Base-by-base conservation (phyloP, 2,113 vertebrate species). In the Clinocottus analis region DNA sequence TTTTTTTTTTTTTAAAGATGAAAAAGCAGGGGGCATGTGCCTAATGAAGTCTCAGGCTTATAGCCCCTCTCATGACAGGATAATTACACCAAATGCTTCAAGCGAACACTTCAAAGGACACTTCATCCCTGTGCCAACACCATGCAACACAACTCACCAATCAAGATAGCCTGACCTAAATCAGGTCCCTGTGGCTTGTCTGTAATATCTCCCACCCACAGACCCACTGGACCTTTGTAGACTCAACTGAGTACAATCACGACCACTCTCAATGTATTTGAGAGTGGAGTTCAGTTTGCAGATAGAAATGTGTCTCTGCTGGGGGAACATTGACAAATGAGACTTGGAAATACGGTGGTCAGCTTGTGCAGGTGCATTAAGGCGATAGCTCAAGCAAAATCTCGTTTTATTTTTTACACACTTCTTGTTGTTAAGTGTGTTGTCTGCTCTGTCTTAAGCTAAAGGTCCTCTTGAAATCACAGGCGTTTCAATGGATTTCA, bases 71-170 rank as follows among this genome's bases (percentile, higher is more conserved):
- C 91, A 86, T 90, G 90, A 94, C 92, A 92, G 89, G 85, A 90
- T 94, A 94, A 95, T 94, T 94, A 94, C 87, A 82, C 65, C 89
- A 88, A 92, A 92, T 86, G 88, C 92, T 93, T 89, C 77, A 80
- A 91, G 86, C 82, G 43, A 91, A 89, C 89, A 92, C 93, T 94
- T 95, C 94, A 94, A 94, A 94, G 87, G 84, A 87, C 80, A 89
- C 87, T 93, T 93, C 87, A 91, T 90, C 87, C 85, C 64, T 53
- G 80, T 84, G 89, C 91, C 87, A 81, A 84, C 83, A 76, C 85
- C 62, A 77, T 49, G 82, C 84, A 85, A 91, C 78, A 75, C 87
- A 81, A 93, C 90, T 87, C 77, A 87, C 87, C 91, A 91, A 93
- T 94, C 91, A 90, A 88, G 87, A 89, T 89, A 73, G 85, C 84